phyloP scores from a whole-genome alignment of 2,113 vertebrate species.

The Malurus cyaneus region DNA sequence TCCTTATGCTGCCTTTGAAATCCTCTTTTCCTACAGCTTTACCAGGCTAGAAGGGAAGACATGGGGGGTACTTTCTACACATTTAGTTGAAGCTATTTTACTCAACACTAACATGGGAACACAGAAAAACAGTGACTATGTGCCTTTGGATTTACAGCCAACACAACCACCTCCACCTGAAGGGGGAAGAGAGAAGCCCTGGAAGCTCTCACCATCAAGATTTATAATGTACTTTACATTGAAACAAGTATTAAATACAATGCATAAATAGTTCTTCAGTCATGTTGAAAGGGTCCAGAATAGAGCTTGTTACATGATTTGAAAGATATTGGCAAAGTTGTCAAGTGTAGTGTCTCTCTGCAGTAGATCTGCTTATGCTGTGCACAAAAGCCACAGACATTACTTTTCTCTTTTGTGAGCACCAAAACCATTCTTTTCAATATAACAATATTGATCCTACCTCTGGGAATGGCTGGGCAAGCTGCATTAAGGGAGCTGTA shows the following conservation, averaged over 20 bases:
- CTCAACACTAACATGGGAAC: not conserved
- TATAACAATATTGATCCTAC: not conserved
- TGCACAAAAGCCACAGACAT: not conserved
- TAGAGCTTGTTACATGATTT: not conserved
- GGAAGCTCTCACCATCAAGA: not conserved
- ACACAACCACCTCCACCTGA: not conserved
- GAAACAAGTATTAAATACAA: not conserved
- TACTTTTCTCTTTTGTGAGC: not conserved
- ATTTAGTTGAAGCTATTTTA: not conserved
- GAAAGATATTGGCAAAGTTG: not conserved
- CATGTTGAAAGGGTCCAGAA: not conserved
- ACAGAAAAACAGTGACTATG: not conserved
- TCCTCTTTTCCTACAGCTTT: not conserved
- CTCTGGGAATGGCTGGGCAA: not conserved
- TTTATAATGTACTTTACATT: not conserved
- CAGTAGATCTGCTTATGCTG: not conserved
- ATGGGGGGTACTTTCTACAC: not conserved
- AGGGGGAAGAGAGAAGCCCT: not conserved
- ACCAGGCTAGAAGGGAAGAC: not conserved
- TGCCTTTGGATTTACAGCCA: not conserved
- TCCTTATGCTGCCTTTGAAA: not conserved
- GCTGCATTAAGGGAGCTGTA: not conserved
- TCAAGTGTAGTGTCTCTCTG: not conserved
- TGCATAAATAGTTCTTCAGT: not conserved
- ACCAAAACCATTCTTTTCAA: conserved; percentile 10